phyloP scores from a whole-genome alignment of 2,888 invertebrate genomes.

The Cyaniris semiargus region DNA sequence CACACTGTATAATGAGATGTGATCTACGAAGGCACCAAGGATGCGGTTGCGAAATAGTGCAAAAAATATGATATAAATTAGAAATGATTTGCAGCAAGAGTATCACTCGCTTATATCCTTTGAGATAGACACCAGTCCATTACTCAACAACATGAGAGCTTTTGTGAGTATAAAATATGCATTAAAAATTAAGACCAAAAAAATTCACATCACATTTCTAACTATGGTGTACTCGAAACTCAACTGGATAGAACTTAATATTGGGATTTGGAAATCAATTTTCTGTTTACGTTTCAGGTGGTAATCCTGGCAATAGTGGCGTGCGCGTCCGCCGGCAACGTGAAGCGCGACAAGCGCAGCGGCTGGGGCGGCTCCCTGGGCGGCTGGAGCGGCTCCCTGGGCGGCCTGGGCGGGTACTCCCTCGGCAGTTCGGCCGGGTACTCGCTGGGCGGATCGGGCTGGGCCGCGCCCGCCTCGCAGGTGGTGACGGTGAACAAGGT shows the following conservation, averaged over 20 bases:
- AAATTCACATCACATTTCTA: no score
- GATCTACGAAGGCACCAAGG: neutral
- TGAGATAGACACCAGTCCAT: no score
- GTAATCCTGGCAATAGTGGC: slow-evolving; percentile 40
- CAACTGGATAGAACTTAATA: no score
- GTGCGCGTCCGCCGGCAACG: slow-evolving; percentile 37
- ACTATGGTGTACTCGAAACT: no score
- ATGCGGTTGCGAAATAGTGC: no score
- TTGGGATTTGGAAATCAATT: neutral
- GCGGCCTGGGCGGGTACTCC: neutral
- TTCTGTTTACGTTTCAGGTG: slow-evolving; percentile 36
- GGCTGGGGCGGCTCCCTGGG: slow-evolving; percentile 31
- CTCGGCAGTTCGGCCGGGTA: neutral
- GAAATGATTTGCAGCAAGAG: neutral
- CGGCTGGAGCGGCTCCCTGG: neutral
- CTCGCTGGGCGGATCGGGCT: slow-evolving; percentile 26
- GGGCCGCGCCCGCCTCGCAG: slow-evolving; percentile 36
- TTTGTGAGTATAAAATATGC: no score
- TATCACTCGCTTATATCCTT: no score
- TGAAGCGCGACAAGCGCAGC: slow-evolving; percentile 43
- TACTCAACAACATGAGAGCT: no score
- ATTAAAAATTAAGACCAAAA: no score
- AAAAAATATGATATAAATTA: no score
- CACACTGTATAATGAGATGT: neutral
- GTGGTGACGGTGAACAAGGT: slow-evolving; percentile 54